These are phyloP conservation scores for Arothron firmamentum DNA, from an alignment of 2,113 vertebrate species.

Conservation along the genomic window DNA sequence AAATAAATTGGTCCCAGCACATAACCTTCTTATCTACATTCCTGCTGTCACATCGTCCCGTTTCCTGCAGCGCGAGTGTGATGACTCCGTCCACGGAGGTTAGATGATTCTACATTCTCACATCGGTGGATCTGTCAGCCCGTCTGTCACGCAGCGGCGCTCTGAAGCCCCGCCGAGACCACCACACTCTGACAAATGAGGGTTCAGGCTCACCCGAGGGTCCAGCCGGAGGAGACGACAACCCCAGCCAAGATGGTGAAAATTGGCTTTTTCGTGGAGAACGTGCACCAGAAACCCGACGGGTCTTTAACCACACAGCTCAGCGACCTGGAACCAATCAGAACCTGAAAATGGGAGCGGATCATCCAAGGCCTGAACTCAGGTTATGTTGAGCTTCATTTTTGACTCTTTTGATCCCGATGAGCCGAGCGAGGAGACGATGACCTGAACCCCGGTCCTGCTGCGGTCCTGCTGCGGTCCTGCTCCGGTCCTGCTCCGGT, in stretches of 20 bases:
- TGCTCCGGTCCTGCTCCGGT: too few species aligned
- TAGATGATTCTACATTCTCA: constrained; percentile 52
- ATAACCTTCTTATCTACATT: constrained; percentile 52
- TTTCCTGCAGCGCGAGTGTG: constrained; percentile 32
- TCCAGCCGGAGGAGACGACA: not conserved
- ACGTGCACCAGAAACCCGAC: too few species aligned
- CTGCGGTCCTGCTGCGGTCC: too few species aligned
- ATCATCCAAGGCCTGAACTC: too few species aligned
- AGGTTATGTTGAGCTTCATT: too few species aligned
- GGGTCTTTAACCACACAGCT: too few species aligned
- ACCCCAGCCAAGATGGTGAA: not conserved
- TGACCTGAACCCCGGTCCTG: too few species aligned
- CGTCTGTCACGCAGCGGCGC: constrained; percentile 33
- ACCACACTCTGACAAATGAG: constrained; percentile 12
- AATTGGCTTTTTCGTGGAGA: too few species aligned
- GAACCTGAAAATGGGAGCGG: too few species aligned
- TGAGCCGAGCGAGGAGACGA: too few species aligned
- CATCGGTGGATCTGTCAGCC: constrained; percentile 53
- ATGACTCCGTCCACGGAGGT: constrained; percentile 39
- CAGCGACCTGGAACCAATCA: too few species aligned
- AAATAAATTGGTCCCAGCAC: constrained; percentile 61
- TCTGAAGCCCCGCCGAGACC: constrained; percentile 29
- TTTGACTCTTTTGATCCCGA: too few species aligned
- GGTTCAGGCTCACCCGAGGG: constrained; percentile 12
- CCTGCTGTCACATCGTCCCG: constrained; percentile 16